Conservation (phyloP, 2,797 vertebrate species). For the Margarornis squamiger region DNA sequence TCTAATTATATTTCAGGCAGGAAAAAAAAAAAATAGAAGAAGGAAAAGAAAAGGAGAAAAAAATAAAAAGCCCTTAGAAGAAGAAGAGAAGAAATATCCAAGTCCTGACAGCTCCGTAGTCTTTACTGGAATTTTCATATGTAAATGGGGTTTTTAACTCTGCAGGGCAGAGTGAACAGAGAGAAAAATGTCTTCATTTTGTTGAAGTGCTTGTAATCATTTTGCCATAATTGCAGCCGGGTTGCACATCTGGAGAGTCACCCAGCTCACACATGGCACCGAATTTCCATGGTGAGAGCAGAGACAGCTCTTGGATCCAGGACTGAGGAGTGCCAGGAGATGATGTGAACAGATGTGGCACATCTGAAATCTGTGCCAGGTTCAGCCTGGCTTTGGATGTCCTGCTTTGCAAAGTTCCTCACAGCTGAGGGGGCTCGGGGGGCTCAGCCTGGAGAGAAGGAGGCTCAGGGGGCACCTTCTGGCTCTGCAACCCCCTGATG, state of each 20-base stretch:
- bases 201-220: conserved; percentile 24
- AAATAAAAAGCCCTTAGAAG: not conserved
- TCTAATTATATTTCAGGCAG: conserved; percentile 65
- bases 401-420: not conserved
- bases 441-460: not conserved
- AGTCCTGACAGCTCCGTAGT: conserved; percentile 5
- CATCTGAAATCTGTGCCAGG: accelerated
- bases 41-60: not conserved
- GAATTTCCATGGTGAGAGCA: not conserved
- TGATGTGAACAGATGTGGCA: not conserved
- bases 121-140: conserved; percentile 21
- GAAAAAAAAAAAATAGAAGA: too few relatives aligned
- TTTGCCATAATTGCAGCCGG: conserved; percentile 8
- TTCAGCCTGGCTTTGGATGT: accelerated
- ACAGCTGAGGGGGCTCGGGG: not conserved
- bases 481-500: not conserved
- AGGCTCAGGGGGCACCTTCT: not conserved
- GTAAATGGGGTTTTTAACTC: conserved; percentile 18
- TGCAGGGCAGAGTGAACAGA: not conserved
- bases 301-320: not conserved
- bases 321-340: not conserved
- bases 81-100: not conserved
- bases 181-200: conserved; percentile 38
- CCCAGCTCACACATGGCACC: not conserved
- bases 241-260: conserved; percentile 35